Base-by-base conservation (phyloP, 2,797 vertebrate genomes). In the Falco naumanni region DNA sequence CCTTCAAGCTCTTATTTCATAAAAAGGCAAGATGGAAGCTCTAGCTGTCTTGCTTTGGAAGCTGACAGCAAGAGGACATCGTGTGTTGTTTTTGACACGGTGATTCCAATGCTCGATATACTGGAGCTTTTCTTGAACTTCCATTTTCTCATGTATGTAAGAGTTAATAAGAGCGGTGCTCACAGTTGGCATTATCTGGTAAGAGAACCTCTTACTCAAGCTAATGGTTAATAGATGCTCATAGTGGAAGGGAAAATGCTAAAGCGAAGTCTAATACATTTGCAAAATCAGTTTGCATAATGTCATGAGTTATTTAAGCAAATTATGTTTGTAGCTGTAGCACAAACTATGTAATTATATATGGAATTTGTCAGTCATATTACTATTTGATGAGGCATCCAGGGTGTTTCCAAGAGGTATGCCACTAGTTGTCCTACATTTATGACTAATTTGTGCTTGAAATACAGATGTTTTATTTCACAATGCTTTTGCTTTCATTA, bases 11-110 rank as follows among this genome's bases (percentile, higher is more conserved):
- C 63, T 68, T 14, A 10, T 81, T 80, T 33, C 7, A 21, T n/a
- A 14, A 66, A 39, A 86, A 99, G 99, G 99, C 64, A 99, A 99
- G 97, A 96, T 99, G 93, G 99, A 99, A 96, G 98, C 98, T 11
- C 96, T 99, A 64, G 98, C 98, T 24, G 98, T 98, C 81, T 95
- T 99, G 71, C 98, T 99, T 54, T 98, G 97, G 96, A 98, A 99
- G 96, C 94, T 99, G 51, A 98, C 97, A 63, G 98, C 98, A 3
- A 98, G 99, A 89, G 98, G 98, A 41, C 98, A 98, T 1, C 96
- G 98, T 13, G 98, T 99, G 54, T 97, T 99, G 84, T 98, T 99
- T 96, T 98, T 98, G 75, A 98, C 97, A 12, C 98, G 98, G 98
- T 98, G 98, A 95, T 98, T 85, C 98, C 98, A 87, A 98, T 99